Evolutionary conservation across 2,113 vertebrate species (phyloP), one percentile per base, ranked within the genome.

Genomic region (Actenoides lindsayi): DNA sequence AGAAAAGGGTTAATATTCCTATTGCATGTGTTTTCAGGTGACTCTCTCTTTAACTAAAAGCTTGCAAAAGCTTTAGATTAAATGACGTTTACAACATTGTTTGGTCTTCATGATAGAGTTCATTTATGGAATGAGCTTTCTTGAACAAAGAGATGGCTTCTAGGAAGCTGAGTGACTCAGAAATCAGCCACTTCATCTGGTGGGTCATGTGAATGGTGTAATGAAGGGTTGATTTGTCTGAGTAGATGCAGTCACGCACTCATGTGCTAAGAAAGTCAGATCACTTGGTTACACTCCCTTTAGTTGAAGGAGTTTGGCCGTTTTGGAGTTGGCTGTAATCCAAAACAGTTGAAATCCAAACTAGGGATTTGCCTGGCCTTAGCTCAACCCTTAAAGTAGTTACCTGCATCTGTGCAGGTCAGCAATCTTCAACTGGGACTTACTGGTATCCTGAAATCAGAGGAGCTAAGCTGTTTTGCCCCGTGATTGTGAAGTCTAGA

Each of bases 161-260:
- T 81, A 77, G 76, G 86, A 92, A 95, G 64, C 83, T 10, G 65
- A 59, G 37, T 92, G 91, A 91, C 54, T 97, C 92, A 89, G 92
- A 92, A 83, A 53, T 50, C 69, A 95, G 92, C 60, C 74, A 83
- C 84, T 93, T 89, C 63, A 76, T 92, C 31, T 82, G 57, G 28
- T 53, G 78, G 90, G 86, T 94, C 95, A 85, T 87, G 67, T 62
- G 90, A 50, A 31, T 69, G 54, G 65, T 0, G 1, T 41, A 65
- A 74, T 91, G 80, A 95, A 94, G 85, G 50, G 46, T 12, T 33
- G 73, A 54, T 93, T 73, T 95, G 77, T 94, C 44, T 35, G 25
- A 79, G 59, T 33, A 42, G 53, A 79, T 76, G 57, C 83, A 80
- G 62, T 85, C 81, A 69, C 30, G 60, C 74, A 56, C 35, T 69